Percentiles rank a stretch among this genome's conserved stretches.
These are phyloP conservation scores for Aphodius granarius DNA, from an alignment of 2,888 invertebrate species.

Conservation along the genomic window DNA sequence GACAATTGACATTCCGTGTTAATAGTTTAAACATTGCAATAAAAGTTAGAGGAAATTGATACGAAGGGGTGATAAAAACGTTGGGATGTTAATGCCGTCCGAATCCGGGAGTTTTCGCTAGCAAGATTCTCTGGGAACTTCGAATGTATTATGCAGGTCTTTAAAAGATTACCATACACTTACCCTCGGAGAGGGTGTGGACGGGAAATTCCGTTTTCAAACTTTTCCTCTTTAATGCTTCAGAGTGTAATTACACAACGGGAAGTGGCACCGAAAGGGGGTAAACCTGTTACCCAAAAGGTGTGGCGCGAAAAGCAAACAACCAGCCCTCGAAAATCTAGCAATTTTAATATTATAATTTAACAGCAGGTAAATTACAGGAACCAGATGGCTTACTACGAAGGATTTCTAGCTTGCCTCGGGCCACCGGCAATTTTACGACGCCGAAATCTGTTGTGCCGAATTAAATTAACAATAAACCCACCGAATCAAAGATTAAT, in stretches of 20 bases:
- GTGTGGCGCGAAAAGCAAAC: not conserved
- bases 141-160: slow-evolving; percentile 14
- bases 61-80: slow-evolving; percentile 3
- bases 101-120: not conserved
- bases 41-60: not conserved
- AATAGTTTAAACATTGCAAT: not conserved
- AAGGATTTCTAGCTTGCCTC: not conserved
- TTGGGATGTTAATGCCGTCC: slow-evolving; percentile 5
- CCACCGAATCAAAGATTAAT: not conserved
- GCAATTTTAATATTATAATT: not conserved
- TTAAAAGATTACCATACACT: slow-evolving; percentile 15
- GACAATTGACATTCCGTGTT: not conserved
- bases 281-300: not conserved
- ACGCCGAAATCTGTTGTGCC: not conserved
- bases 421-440: not conserved
- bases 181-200: slow-evolving; percentile 1
- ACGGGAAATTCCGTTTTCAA: not conserved
- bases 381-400: not conserved
- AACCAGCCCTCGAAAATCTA: not conserved
- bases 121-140: slow-evolving; percentile 1
- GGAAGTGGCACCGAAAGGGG: not conserved
- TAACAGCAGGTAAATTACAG: not conserved
- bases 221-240: not conserved
- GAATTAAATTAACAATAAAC: not conserved
- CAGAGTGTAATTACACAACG: not conserved